phyloP scores from a whole-genome alignment of 2,888 invertebrate species.

The Quadroppia sp. region DNA sequence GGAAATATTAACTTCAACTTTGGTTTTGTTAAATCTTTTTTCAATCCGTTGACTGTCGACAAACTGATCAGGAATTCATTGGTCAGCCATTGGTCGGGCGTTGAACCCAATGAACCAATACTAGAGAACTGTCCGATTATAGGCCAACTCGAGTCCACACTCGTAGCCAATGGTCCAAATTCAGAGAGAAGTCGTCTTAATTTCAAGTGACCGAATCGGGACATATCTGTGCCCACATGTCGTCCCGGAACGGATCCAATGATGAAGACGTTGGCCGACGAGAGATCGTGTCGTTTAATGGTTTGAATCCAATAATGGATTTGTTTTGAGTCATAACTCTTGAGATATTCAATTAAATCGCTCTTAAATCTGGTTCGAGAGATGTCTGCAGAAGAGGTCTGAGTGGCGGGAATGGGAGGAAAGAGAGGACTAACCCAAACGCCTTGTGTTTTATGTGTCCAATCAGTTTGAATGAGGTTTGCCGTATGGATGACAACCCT shows the following conservation, averaged over 20 bases:
- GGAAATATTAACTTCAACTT: constrained; percentile 62
- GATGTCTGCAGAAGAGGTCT: constrained; percentile 61
- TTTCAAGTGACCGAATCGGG: constrained; percentile 62
- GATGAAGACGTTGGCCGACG: constrained; percentile 75
- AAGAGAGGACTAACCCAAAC: constrained; percentile 84
- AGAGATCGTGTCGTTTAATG: constrained; percentile 74
- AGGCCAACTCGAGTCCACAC: constrained; percentile 61
- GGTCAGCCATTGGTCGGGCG: constrained; percentile 51
- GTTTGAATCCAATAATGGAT: constrained; percentile 69
- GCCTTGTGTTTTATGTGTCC: constrained; percentile 83
- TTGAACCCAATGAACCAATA: constrained; percentile 75
- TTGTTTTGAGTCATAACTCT: constrained; percentile 65
- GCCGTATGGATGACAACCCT: constrained; percentile 85
- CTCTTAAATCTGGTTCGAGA: constrained; percentile 77
- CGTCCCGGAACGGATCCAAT: constrained; percentile 80
- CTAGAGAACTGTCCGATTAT: constrained; percentile 84
- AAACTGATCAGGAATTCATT: constrained; percentile 47
- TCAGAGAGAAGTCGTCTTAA: constrained; percentile 54
- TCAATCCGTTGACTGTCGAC: constrained; percentile 28
- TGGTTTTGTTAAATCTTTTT: constrained; percentile 34
- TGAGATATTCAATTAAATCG: constrained; percentile 70
- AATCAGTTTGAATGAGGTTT: constrained; percentile 84
- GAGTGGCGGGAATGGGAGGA: constrained; percentile 54
- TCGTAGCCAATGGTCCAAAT: constrained; percentile 56
- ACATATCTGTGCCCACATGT: constrained; percentile 60